Evolutionary conservation across 2,113 vertebrate species (phyloP), one percentile per base, ranked within the genome.

Genomic region (Gambusia holbrooki): DNA sequence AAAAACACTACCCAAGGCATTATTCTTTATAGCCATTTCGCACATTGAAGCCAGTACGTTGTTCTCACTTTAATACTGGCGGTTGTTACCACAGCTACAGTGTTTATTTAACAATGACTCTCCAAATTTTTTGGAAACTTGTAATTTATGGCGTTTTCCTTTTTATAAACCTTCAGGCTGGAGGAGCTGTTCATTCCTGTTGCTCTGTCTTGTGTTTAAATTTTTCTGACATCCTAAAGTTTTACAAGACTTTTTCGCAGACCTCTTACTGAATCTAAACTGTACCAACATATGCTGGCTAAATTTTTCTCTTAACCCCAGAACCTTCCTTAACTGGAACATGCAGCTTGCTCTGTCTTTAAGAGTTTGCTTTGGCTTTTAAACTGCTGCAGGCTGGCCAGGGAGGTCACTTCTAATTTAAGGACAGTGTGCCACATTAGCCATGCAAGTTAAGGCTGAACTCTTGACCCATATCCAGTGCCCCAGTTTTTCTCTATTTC

Each of bases 391-490:
- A 22, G 58, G 61, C 84, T 84, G 84, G 62, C 73, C 22, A 61
- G 71, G 76, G 89, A 88, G 87, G 83, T 89, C 75, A 79, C 71
- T 30, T 66, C 37, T 87, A 87, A 88, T 89, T 91, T 83, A 90
- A 81, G 76, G 82, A 88, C 89, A 83, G 84, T 84, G 76, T 62
- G 63, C 78, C 83, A 71, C 85, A 87, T 90, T 87, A 89, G 82
- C 84, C 82, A 70, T 83, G 87, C 86, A 89, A 74, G 87, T 90
- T 76, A 76, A 45, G 63, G 5, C 71, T 92, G 90, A 93, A 92
- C 89, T 87, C 76, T 79, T 92, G 90, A 93, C 90, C 90, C 76
- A 79, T 61, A 81, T 81, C 79, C 63, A 71, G 35, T 86, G 83
- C 29, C 62, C 84, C 80, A 27, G 48, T 77, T 86, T 73, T 15